Evolutionary conservation across 1,140 invertebrate species (phyloP), one percentile per base, ranked within the genome.

Genomic region (Camponotus vicinus): DNA sequence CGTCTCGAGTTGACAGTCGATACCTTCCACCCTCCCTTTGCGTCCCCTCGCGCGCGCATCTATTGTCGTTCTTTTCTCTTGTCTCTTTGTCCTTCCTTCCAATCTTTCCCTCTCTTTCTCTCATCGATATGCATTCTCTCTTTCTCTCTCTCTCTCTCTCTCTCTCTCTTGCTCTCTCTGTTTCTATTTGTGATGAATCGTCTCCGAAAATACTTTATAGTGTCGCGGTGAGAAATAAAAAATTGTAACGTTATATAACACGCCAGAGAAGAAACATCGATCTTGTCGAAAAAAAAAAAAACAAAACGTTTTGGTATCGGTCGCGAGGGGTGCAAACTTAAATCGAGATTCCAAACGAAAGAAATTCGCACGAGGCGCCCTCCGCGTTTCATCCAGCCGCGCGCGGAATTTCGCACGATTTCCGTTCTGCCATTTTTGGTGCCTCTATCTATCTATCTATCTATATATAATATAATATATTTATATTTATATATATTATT

Each of bases 401-500:
- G 78, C 88, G 84, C 79, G 78, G 67, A 89, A 89, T 89, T 90
- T 90, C 88, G 88, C 88, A 90, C 80, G 88, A 88, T 88, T 88
- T 89, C 79, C 79, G 70, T 90, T 87, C 88, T 90, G 89, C 89
- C 89, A 90, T 90, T 90, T 88, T 90, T 88, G 82, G 64, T 90
- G 82, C 76, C 75, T 90, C 88, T 90, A 90, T 90, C 88, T 90
- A 90, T 73, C 88, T 89, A 88, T 89, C 49, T 88, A 88, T 89
- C 59, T 88, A 87, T 88, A 88, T 89, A 89, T 90, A 86, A 89
- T 90, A 90, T 90, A 90, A 87, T 87, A 89, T 90, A 87, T 90
- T 79, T 90, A 85, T 90, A 90, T 90, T 86, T 90, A 86, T 90
- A 90, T 90, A 90, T 90, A 86, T 90, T 86, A 84, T 88, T 80